These are phyloP conservation scores for Callimorpha dominula DNA, from an alignment of 2,888 invertebrate genomes.

Conservation along the genomic window DNA sequence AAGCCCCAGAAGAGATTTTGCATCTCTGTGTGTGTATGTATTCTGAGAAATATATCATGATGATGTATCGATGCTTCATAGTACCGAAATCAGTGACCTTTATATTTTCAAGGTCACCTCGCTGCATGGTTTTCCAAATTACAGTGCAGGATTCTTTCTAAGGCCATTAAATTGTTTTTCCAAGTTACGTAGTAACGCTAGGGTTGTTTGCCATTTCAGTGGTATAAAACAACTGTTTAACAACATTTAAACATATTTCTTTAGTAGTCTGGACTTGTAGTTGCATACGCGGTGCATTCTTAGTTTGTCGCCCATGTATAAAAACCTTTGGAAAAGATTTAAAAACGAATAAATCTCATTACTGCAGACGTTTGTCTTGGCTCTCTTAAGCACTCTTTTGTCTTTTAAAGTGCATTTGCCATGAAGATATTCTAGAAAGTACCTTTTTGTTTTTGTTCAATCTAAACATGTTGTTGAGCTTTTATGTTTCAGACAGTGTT, in stretches of 20 bases:
- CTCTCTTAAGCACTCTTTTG: constrained; percentile 25
- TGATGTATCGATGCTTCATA: no score
- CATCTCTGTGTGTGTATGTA: not conserved
- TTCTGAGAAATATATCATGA: no score
- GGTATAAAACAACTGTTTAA: not conserved
- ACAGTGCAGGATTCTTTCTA: not conserved
- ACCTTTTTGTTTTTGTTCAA: constrained; percentile 13
- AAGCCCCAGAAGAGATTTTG: no score
- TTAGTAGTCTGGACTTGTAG: not conserved
- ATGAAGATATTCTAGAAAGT: constrained; percentile 12
- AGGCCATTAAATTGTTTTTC: not conserved
- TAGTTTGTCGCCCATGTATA: not conserved
- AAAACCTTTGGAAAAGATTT: constrained; percentile 10
- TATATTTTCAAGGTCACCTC: not conserved
- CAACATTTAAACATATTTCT: not conserved
- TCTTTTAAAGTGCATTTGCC: constrained; percentile 25
- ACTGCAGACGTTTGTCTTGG: constrained; percentile 21
- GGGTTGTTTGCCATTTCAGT: not conserved
- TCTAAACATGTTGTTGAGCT: not conserved
- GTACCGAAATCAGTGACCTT: not conserved
- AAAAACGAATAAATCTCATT: constrained; percentile 25
- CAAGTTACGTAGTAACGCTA: no score
- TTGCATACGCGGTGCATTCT: not conserved
- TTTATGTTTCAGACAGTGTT: not conserved
- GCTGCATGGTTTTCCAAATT: not conserved